Evolutionary conservation across 2,888 invertebrate species (phyloP), one percentile per base, ranked within the genome.

Genomic region (Heteromurus nitidus): DNA sequence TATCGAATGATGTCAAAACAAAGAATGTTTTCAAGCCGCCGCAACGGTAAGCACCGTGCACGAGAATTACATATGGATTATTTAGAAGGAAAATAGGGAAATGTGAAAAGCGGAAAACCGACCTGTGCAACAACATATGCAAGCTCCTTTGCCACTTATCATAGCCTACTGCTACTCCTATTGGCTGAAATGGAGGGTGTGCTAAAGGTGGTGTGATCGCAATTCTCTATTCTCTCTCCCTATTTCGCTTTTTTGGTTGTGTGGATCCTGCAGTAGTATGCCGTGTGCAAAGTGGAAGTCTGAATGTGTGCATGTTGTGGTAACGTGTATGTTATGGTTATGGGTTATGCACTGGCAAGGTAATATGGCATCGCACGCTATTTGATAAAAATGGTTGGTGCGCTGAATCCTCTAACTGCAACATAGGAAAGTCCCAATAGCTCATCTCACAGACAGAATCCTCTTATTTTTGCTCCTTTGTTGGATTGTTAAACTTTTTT

Each of bases 201-300:
- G 79, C 72, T 58, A 72, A 64, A 79, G 79, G 79, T 79, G 79
- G 79, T 79, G 79, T 79, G 79, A 79, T 79, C 79, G 30, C 30
- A 18, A 42, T 13, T 5, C n/a, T n/a, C 13, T 20, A 53, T 55
- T 28, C 22, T 26, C 74, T 7, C 26, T 31, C 31, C 18, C 18
- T 28, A 70, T 42, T 55, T 5, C 22, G 58, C 28, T 44, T 13
- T 16, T n/a, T 28, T 7, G 7, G 26, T 28, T 58, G 26, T 22
- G 28, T 58, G 1, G 24, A 18, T n/a, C 16, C 22, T 55, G 55
- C 16, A 55, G 50, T 50, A 13, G 36, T 36, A 36, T 36, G n/a
- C n/a, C n/a, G n/a, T n/a, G n/a, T n/a, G n/a, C n/a, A n/a, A n/a
- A n/a, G n/a, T n/a, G n/a, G n/a, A 36, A 36, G 13, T 13, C n/a